These are phyloP conservation scores for Mohoua ochrocephala DNA, from an alignment of 2,113 vertebrate genomes.

Conservation along the genomic window DNA sequence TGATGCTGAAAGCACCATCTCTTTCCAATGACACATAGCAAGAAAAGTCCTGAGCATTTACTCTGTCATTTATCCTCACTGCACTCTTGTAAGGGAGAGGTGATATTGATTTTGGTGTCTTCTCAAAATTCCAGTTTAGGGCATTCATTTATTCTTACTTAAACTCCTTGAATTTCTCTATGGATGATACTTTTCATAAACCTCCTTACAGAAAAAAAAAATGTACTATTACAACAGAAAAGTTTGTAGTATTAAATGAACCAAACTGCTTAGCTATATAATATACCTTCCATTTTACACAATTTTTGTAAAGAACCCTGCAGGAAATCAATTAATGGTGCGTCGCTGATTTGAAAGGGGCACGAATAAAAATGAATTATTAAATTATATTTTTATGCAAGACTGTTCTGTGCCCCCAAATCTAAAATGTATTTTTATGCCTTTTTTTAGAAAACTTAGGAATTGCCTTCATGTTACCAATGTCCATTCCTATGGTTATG, in stretches of 20 bases:
- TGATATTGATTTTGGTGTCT: neutral
- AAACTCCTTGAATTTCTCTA: neutral
- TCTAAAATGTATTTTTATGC: neutral
- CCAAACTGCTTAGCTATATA: neutral
- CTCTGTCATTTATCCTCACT: neutral
- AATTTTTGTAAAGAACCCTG: neutral
- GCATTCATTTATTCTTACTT: neutral
- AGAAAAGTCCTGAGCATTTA: neutral
- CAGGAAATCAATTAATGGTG: neutral
- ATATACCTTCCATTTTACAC: neutral
- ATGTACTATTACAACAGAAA: neutral
- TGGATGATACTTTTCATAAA: neutral
- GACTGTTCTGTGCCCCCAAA: neutral
- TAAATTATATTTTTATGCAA: neutral
- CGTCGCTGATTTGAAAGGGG: neutral
- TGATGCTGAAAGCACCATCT: neutral
- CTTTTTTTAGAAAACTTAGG: neutral
- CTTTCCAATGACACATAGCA: neutral
- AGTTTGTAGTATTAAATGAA: neutral
- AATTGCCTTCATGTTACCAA: neutral
- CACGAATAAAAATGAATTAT: neutral
- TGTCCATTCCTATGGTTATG: neutral
- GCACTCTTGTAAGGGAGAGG: neutral
- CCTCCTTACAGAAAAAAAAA: neutral
- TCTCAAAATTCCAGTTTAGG: neutral